Base-by-base conservation (phyloP, 2,113 vertebrate species). In the Ellobius talpinus region DNA sequence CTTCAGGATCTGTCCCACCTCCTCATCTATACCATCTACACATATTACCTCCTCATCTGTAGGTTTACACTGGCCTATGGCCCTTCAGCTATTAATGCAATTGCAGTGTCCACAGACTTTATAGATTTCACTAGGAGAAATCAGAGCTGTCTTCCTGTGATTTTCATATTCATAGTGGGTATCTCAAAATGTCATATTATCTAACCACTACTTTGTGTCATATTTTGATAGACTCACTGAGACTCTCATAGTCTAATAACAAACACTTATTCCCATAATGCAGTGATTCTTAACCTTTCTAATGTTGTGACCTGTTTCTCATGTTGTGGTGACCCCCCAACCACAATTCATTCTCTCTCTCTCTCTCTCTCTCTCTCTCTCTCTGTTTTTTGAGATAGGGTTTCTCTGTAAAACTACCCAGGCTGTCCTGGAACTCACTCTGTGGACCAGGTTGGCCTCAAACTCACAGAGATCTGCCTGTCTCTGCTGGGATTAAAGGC, bases 71-170 rank as follows among this genome's bases (percentile, higher is more conserved):
- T 76, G 21, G n/a, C 52, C 63, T 2, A 4, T 3, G 79, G 68
- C 45, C 39, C 66, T 95, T 78, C 0, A 2, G 65, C 89, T 82
- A 84, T 89, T 87, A 76, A 66, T n/a, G 29, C 26, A 58, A 42
- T 89, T 11, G 63, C 14, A 39, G 23, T 61, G 65, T 89, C 85
- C 76, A 70, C 78, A 87, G 58, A 77, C 42, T 29, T 96, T 73
- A 61, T 0, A n/a, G 73, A 8, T 88, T 92, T 87, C 24, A 61
- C 24, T 45, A 77, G 11, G 5, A 72, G 93, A 87, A 92, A 82
- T 50, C 52, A 82, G 47, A 88, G 36, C 52, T 16, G 55, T 70
- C 93, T 96, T 87, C 61, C 93, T 85, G 66, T 17, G 95, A 87
- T 39, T 92, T 93, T 92, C 61, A 29, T 16, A 68, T 79, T 70